Base-by-base conservation (phyloP, 2,888 invertebrate species). In the Mantis religiosa region DNA sequence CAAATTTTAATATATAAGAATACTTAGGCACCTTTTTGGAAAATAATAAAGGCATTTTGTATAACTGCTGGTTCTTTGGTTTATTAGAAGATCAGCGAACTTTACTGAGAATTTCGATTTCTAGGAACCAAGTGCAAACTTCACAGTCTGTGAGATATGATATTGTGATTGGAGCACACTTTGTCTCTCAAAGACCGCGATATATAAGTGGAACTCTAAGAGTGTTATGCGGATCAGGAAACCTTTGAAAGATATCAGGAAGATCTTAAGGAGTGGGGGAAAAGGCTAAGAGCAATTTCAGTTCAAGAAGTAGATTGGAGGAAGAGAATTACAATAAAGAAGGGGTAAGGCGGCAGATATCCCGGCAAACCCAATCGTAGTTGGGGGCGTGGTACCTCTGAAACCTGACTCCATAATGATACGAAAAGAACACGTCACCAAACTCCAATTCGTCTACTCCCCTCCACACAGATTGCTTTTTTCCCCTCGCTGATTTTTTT, bases 361-460 rank as follows among this genome's bases (percentile, higher is more conserved):
- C 30, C 30, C 27, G 82, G 28, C 87, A 71, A 87, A 87, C n/a
- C 71, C 71, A 87, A 82, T 82, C 87, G 87, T 28, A 71, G 82
- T 87, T 25, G 87, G 71, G 87, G 71, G 87, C 87, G 87, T 81
- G 87, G 82, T 81, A 8, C 15, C 54, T 87, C 71, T 25, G 15
- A 30, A 87, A 87, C 87, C 82, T 87, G 81, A 81, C 87, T 81
- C 87, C 71, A 30, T 87, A 82, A 87, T 81, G 82, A 87, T 34
- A 54, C n/a, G 54, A 41, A 83, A 28, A n/a, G 88, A 85, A 47
- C 85, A 86, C 84, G 89, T 89, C 86, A 89, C 89, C 89, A 89
- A 84, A 86, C 81, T 82, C 89, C 47, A 71, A 81, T 82, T 82
- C 84, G 27, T 82, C 28, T 28, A 83, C 83, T 83, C 83, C 30